These are phyloP conservation scores for Litoditis marina DNA, from an alignment of 2,888 invertebrate genomes.

Conservation along the genomic window DNA sequence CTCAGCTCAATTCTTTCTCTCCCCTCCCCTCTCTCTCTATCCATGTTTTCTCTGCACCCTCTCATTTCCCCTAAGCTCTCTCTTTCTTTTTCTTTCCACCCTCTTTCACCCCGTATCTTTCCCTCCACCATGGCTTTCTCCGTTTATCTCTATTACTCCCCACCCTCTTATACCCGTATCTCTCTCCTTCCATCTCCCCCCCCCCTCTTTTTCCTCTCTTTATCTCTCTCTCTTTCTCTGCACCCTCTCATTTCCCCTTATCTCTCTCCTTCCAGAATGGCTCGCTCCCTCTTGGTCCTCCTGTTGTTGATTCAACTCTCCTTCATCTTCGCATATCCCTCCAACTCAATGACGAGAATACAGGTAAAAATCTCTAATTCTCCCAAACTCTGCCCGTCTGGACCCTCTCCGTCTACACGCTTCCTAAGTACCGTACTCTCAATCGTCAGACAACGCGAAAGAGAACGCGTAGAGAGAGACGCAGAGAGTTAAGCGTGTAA, in stretches of 20 bases:
- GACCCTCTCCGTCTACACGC: too few species aligned
- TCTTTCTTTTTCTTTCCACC: background rate
- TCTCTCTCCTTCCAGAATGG: background rate
- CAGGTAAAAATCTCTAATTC: too few species aligned
- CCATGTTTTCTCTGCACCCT: background rate
- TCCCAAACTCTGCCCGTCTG: too few species aligned
- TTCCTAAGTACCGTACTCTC: too few species aligned
- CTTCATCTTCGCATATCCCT: constrained; percentile 1
- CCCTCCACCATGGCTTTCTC: background rate
- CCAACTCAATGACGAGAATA: constrained; percentile 16
- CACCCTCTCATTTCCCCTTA: background rate
- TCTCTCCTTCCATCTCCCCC: background rate
- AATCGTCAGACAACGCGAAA: too few species aligned
- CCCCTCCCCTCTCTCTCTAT: background rate
- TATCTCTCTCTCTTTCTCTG: background rate
- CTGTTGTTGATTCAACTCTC: background rate
- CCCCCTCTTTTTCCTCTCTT: background rate
- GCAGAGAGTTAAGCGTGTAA: too few species aligned
- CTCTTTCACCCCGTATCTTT: background rate
- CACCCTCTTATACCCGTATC: background rate
- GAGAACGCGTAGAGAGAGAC: too few species aligned
- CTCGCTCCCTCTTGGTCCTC: constrained; percentile 8
- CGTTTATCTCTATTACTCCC: background rate
- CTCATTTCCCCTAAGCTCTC: background rate
- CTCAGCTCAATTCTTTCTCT: too few species aligned